phyloP scores from a whole-genome alignment of 2,888 invertebrate species.

The Apantesis nais region DNA sequence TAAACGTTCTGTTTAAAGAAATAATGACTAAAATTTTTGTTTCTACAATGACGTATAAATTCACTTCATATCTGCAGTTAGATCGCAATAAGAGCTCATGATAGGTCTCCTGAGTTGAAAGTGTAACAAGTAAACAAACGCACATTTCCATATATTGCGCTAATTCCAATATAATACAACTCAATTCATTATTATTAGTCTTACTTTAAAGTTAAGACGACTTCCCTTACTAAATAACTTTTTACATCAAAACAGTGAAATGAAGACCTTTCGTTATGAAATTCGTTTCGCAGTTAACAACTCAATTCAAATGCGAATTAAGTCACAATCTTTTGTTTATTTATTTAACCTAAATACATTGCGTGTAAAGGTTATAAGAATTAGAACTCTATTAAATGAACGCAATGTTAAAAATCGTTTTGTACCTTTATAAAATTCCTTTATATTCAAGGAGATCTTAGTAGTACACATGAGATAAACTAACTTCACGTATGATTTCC shows the following conservation, averaged over 20 bases:
- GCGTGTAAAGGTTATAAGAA: neutral
- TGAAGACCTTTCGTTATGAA: neutral
- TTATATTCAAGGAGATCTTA: neutral
- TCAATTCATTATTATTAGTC: neutral
- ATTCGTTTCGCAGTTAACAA: neutral
- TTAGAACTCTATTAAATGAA: slow-evolving; percentile 1
- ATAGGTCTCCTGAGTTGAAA: too few species aligned
- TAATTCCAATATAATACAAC: neutral
- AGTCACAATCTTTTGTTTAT: neutral
- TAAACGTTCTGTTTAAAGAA: too few species aligned
- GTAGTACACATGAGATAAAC: neutral
- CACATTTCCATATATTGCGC: neutral
- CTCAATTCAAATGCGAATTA: neutral
- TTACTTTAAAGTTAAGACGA: neutral
- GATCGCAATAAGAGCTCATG: too few species aligned
- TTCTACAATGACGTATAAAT: too few species aligned
- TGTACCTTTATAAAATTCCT: neutral
- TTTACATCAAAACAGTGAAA: too few species aligned
- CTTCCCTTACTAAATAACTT: neutral
- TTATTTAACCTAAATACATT: neutral
- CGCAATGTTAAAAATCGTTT: neutral
- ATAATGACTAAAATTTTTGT: too few species aligned
- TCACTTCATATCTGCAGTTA: too few species aligned
- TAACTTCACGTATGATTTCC: neutral
- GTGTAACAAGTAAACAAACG: neutral